These are phyloP conservation scores for Scolopax rusticola DNA, from an alignment of 2,797 vertebrate genomes.

Conservation along the genomic window DNA sequence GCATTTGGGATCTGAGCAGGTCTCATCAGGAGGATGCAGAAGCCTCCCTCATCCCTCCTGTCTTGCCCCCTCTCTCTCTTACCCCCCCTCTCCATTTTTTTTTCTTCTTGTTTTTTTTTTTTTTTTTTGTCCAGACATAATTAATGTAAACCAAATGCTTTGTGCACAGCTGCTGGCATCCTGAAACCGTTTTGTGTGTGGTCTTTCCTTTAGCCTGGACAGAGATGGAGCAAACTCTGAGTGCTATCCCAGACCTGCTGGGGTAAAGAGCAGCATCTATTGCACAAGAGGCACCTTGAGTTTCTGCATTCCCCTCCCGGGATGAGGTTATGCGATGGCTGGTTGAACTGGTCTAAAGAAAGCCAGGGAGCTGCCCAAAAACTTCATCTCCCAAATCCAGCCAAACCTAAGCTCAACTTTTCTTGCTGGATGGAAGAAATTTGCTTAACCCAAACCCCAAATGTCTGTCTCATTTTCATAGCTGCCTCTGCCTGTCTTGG, in stretches of 20 bases:
- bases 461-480: constrained; percentile 18
- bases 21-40: background rate
- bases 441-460: background rate
- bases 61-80: background rate
- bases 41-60: background rate
- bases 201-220: constrained; percentile 57
- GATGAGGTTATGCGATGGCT: background rate
- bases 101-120: background rate
- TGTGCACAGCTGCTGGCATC: constrained; percentile 52
- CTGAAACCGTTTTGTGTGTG: constrained; percentile 9
- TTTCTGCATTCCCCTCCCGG: background rate
- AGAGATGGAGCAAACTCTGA: constrained; percentile 33
- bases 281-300: constrained; percentile 15
- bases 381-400: background rate
- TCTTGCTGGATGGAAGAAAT: background rate
- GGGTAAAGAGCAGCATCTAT: constrained; percentile 30
- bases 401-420: background rate
- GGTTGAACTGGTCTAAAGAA: background rate
- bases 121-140: constrained; percentile 39
- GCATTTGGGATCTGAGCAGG: background rate
- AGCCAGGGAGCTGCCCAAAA: background rate
- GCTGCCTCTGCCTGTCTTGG: background rate
- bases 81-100: background rate
- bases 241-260: constrained; percentile 30
- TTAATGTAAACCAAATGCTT: constrained; percentile 48